phyloP scores from a whole-genome alignment of 2,113 vertebrate genomes.

The Esox niger region DNA sequence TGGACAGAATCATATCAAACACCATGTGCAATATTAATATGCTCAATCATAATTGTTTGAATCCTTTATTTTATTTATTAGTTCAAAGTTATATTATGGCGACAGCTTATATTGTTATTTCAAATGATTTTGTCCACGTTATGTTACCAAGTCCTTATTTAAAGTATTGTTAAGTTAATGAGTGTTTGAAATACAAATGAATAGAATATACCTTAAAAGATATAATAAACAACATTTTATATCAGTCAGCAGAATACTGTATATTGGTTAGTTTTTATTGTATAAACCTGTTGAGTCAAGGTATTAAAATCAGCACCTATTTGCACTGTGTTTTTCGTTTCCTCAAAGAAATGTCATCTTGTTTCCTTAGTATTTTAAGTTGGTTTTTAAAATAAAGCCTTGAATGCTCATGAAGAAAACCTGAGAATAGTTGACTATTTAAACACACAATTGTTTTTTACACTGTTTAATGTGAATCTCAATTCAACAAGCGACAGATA shows the following conservation, averaged over 20 bases:
- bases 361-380: constrained; percentile 22
- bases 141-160: constrained; percentile 73
- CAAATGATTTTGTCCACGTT: constrained; percentile 56
- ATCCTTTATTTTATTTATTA: constrained; percentile 64
- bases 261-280: constrained; percentile 74
- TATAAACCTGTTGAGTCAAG: constrained; percentile 71
- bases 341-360: constrained; percentile 23
- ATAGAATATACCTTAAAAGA: constrained; percentile 80
- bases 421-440: not conserved
- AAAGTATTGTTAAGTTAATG: constrained; percentile 75
- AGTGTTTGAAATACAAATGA: constrained; percentile 76
- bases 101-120: constrained; percentile 49
- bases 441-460: not conserved
- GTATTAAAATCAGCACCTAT: constrained; percentile 68
- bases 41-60: constrained; percentile 68
- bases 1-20: constrained; percentile 63
- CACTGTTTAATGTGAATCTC: not conserved
- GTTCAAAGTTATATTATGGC: constrained; percentile 68
- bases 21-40: constrained; percentile 76
- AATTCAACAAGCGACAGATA: not conserved
- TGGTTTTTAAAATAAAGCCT: constrained; percentile 40
- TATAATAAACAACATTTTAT: constrained; percentile 79
- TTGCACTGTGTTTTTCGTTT: constrained; percentile 61
- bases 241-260: constrained; percentile 73
- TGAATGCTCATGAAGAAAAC: constrained; percentile 20